Conservation (phyloP, 2,113 vertebrate species). For the Agapornis roseicollis region DNA sequence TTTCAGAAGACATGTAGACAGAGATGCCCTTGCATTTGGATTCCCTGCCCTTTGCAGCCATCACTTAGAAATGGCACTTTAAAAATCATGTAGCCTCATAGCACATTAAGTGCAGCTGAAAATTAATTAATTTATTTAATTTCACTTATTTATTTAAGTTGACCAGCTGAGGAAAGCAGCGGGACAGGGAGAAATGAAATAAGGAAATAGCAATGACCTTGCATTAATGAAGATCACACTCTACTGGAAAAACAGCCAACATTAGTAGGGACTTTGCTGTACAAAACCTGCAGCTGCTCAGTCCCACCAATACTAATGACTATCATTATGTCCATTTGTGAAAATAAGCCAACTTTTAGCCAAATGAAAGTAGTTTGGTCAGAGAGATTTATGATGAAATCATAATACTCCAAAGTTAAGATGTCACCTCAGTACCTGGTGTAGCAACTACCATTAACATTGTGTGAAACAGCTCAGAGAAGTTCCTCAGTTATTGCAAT, state of each 20-base stretch:
- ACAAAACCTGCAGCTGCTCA: conserved; percentile 38
- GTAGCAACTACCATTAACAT: background rate
- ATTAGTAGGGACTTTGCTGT: background rate
- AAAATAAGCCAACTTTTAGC: conserved; percentile 53
- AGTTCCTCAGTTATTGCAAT: background rate
- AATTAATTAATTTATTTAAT: background rate
- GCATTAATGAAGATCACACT: conserved; percentile 19
- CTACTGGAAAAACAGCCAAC: background rate
- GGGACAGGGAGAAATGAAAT: background rate
- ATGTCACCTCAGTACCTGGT: background rate
- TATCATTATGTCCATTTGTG: background rate
- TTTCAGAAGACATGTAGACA: background rate
- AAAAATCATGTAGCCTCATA: background rate
- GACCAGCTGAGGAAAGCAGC: background rate
- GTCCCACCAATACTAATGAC: conserved; percentile 57
- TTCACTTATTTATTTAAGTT: background rate
- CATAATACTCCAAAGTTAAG: background rate
- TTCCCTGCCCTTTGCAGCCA: background rate
- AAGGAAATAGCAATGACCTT: conserved; percentile 58
- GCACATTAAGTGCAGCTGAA: background rate
- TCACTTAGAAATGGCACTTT: background rate
- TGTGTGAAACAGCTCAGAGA: background rate
- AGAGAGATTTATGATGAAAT: conserved; percentile 1
- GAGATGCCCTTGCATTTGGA: background rate
- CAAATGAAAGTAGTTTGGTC: background rate